Base-by-base conservation (phyloP, 2,113 vertebrate genomes). In the Rhabdornis inornatus region DNA sequence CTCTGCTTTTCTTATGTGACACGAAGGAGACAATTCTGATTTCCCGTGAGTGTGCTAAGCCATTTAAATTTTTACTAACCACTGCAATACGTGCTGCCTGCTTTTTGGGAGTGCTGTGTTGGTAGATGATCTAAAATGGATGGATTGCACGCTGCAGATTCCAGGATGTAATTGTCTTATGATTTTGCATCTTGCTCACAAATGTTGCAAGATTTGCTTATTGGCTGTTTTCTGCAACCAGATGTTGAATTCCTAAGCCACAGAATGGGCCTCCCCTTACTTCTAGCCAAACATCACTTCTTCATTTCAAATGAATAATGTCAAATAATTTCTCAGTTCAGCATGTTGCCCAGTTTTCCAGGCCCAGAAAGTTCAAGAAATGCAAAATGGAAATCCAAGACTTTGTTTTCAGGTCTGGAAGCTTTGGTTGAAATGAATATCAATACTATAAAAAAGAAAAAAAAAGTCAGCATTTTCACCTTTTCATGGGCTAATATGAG, bases 1-100 rank as follows among this genome's bases (percentile, higher is more conserved):
- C 31, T 80, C 13, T 88, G 25, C 23, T 39, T 89, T 72, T 68
- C 55, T 37, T 70, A 24, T 15, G 53, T 57, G 31, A 33, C 37
- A 64, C 0, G 0, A 69, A 74, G 6, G 1, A 65, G 68, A 39
- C 6, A 64, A 13, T 79, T 68, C 35, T 71, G 53, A 28, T 89
- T 88, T 86, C 21, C 53, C 72, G 2, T 22, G 49, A 63, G 57
- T 52, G 45, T 65, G 39, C 20, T 66, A 66, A 88, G 45, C 20
- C 28, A 63, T 79, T 79, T 11, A 11, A 17, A 16, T 33, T 56
- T 61, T 69, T 40, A 13, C 5, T n/a, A 66, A 80, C 2, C 10
- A 3, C 42, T 49, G 30, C 37, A 64, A 19, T 37, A 31, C 0
- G 4, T 72, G 39, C 52, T 60, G 11, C 22, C 17, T 83, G 59